phyloP scores from a whole-genome alignment of 2,113 vertebrate genomes.

The Andinoacara biseriatus region DNA sequence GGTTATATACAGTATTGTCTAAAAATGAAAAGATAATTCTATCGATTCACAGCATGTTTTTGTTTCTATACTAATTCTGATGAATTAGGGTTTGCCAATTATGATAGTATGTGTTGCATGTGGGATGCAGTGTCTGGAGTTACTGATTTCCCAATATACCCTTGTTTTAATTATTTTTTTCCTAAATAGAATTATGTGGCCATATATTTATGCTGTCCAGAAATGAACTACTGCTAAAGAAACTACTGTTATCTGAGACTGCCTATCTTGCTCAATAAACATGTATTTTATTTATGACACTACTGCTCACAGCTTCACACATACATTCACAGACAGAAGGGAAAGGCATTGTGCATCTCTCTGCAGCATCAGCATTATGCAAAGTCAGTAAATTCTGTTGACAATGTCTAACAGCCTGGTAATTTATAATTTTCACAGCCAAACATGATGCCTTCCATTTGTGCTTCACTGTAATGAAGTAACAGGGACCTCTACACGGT shows the following conservation, averaged over 20 bases:
- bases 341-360: conserved; percentile 37
- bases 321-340: conserved; percentile 50
- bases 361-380: conserved; percentile 61
- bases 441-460: conserved; percentile 21
- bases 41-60: neutral
- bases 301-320: conserved; percentile 44
- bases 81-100: neutral
- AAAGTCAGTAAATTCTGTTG: conserved; percentile 34
- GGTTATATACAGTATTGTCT: conserved; percentile 7
- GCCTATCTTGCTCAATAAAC: conserved; percentile 35
- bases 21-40: neutral
- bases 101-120: neutral
- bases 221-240: neutral
- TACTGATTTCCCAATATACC: neutral
- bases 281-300: conserved; percentile 57
- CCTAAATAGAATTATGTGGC: neutral
- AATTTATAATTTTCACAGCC: conserved; percentile 26
- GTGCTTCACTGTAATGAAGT: neutral
- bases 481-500: neutral
- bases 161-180: neutral
- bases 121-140: neutral
- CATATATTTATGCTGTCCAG: conserved; percentile 2
- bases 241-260: conserved; percentile 24
- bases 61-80: neutral
- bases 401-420: conserved; percentile 20